Conservation (phyloP, 2,888 invertebrate species). For the Drosophila longiperda region DNA sequence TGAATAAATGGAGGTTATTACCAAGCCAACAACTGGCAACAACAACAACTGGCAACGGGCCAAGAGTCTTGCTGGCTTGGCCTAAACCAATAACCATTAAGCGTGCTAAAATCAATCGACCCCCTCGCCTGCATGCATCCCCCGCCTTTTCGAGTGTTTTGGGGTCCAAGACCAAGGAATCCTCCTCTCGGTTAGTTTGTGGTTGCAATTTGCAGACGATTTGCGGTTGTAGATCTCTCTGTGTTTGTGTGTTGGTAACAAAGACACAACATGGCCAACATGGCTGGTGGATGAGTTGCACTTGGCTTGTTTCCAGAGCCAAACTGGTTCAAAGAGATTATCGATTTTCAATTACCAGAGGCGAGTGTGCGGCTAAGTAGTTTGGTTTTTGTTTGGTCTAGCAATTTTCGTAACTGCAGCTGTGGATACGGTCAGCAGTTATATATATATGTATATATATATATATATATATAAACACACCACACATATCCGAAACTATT, state of each 20-base stretch:
- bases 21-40: constrained; percentile 46
- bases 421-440: constrained; percentile 31
- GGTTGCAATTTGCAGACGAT: constrained; percentile 80
- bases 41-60: constrained; percentile 50
- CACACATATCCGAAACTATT: constrained; percentile 43
- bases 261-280: constrained; percentile 65
- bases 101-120: constrained; percentile 79
- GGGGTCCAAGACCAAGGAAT: constrained; percentile 34
- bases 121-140: constrained; percentile 20
- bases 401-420: constrained; percentile 76
- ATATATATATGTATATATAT: constrained; percentile 20
- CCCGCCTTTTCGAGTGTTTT: constrained; percentile 16
- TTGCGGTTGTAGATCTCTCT: constrained; percentile 51
- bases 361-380: constrained; percentile 80
- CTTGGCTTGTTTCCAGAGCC: constrained; percentile 53
- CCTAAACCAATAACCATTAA: constrained; percentile 81
- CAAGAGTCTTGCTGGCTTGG: constrained; percentile 41
- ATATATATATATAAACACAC: constrained; percentile 24
- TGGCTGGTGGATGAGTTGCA: constrained; percentile 32
- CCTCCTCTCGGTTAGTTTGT: constrained; percentile 58
- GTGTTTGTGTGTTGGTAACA: constrained; percentile 29
- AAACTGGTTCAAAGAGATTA: constrained; percentile 78
- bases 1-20: constrained; percentile 80
- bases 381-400: constrained; percentile 81
- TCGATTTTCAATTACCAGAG: constrained; percentile 82